Evolutionary conservation across 2,888 invertebrate genomes (phyloP), one percentile per base, ranked within the genome.

Genomic region (Apodemia duryi): DNA sequence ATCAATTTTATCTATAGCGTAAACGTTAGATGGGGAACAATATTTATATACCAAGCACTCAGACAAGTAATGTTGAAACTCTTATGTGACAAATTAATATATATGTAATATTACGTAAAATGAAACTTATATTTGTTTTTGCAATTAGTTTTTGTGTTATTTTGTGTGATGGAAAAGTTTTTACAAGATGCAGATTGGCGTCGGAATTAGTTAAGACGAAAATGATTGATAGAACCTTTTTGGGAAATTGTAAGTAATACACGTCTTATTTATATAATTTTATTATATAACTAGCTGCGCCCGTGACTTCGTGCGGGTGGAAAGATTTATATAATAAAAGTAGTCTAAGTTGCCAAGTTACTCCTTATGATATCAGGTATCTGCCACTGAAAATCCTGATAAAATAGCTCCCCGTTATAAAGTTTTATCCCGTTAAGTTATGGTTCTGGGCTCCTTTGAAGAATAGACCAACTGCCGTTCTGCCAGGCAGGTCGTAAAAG

Each of bases 161-260:
- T 21, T 61, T 28, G 10, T 28, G 65, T 71, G 77, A 80, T 4
- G 63, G 77, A 11, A 80, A 75, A 66, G 70, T 49, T 7, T 86
- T 82, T 38, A 80, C 82, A 6, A 77, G 87, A 75, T 87, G 86
- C 61, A 70, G 74, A 29, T 65, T 86, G 3, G 75, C 84, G 0
- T 70, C 62, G 0, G 77, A 79, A 46, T 67, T 87, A 65, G 6
- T 76, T 54, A 80, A 74, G 62, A 77, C 73, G 0, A 75, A 72
- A 41, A 43, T 69, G 13, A 75, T 85, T 4, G 70, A 77, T 3
- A 85, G 79, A 65, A 79, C 81, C 0, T 86, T 80, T 69, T 74
- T 86, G 66, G 80, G 86, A 2, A 80, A 74, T 61, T 86, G 86
- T 86, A 68, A 86, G 86, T 84, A 63, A 11, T 2, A 43, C 3